Percentiles rank a stretch among this genome's conserved stretches.
Evolutionary conservation across 2,888 invertebrate species (phyloP).

Genomic region (Philaethria dido): DNA sequence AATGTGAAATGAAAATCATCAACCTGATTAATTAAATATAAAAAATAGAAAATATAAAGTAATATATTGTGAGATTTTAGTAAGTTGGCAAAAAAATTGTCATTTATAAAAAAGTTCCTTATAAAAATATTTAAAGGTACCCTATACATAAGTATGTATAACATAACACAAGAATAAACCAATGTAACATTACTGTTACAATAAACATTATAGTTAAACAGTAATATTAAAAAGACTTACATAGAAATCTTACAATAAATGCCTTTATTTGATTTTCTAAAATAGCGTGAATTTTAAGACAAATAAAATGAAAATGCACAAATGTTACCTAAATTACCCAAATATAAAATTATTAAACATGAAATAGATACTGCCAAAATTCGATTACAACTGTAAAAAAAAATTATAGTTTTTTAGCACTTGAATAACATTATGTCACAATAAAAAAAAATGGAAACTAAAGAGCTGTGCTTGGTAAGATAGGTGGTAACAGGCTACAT

Average conservation of each 20-base stretch:
- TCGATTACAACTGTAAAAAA: too few relatives aligned
- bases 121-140: slow-evolving; percentile 71
- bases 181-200: slow-evolving; percentile 31
- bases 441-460: background rate
- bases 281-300: background rate
- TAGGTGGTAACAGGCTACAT: background rate
- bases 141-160: slow-evolving; percentile 63
- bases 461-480: too few relatives aligned
- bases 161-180: slow-evolving; percentile 53
- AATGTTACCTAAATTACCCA: slow-evolving; percentile 14
- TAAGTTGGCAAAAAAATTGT: slow-evolving; percentile 27
- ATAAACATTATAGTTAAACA: background rate
- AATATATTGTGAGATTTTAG: slow-evolving; percentile 1
- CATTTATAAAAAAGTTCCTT: slow-evolving; percentile 44
- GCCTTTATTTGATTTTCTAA: slow-evolving; percentile 4
- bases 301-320: slow-evolving; percentile 10
- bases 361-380: too few relatives aligned
- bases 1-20: slow-evolving; percentile 6
- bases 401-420: too few relatives aligned
- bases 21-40: slow-evolving; percentile 7
- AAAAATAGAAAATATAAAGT: background rate
- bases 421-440: too few relatives aligned
- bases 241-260: slow-evolving; percentile 49
- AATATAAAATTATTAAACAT: too few relatives aligned
- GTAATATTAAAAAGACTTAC: slow-evolving; percentile 27